Conservation (phyloP, 2,113 vertebrate genomes). For the Felis catus region F.catus_Fca126_mat1.0 CM031419.1:70050001-70050500, state of each 20-base stretch:
- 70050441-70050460: not conserved
- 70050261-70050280: not conserved
- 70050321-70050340: not conserved
- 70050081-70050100: not conserved
- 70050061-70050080: not conserved
- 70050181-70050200: not conserved
- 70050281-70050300: slow-evolving; percentile 12
- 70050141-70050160: not conserved
- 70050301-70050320: not conserved
- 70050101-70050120: not conserved
- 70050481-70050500: not conserved
- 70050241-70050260: not conserved
- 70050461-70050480: not conserved
- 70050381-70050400: slow-evolving; percentile 32
- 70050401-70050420: not conserved
- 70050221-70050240: not conserved
- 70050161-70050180: not conserved
- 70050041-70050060: not conserved
- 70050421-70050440: not conserved
- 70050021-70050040: not conserved
- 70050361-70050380: not conserved
- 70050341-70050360: not conserved
- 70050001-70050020: not conserved
- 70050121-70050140: not conserved
- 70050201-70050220: not conserved